Evolutionary conservation across 2,797 vertebrate species (phyloP).

Genomic region (Menidia menidia): DNA sequence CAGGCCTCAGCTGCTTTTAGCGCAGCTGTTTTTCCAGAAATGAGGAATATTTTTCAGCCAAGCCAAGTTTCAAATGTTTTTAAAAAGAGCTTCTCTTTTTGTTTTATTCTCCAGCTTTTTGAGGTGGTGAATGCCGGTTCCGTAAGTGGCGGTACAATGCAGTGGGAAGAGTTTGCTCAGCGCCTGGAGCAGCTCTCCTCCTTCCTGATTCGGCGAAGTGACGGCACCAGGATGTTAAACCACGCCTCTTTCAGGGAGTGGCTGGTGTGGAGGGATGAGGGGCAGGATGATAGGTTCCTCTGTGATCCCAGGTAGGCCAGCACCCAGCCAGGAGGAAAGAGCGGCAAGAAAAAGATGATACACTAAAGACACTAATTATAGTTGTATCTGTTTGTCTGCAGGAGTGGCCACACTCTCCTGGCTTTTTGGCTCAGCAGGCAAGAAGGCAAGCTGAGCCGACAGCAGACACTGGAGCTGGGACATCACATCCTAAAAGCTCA

Average conservation of each 20-base stretch:
- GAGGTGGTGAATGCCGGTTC: conserved; percentile 92
- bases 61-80: no score
- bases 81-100: neutral
- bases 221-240: conserved; percentile 94
- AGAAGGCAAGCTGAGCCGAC: conserved; percentile 92
- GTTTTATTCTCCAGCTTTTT: conserved; percentile 57
- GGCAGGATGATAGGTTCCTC: conserved; percentile 96
- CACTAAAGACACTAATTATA: neutral
- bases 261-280: conserved; percentile 98
- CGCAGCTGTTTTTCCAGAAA: no score
- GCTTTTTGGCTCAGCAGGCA: conserved; percentile 98
- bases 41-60: no score
- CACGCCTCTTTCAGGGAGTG: conserved; percentile 98
- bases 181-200: conserved; percentile 95
- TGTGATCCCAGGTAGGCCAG: conserved; percentile 91
- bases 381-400: conserved; percentile 48
- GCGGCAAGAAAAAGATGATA: neutral
- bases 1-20: no score
- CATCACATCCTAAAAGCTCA: conserved; percentile 99
- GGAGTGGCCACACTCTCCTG: conserved; percentile 96
- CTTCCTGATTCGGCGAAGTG: conserved; percentile 91
- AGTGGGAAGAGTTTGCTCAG: conserved; percentile 94
- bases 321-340: neutral
- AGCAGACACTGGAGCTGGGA: conserved; percentile 95
- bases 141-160: conserved; percentile 86